Evolutionary conservation across 2,113 vertebrate species (phyloP).

Genomic region (Cynopterus brachyotis): DNA sequence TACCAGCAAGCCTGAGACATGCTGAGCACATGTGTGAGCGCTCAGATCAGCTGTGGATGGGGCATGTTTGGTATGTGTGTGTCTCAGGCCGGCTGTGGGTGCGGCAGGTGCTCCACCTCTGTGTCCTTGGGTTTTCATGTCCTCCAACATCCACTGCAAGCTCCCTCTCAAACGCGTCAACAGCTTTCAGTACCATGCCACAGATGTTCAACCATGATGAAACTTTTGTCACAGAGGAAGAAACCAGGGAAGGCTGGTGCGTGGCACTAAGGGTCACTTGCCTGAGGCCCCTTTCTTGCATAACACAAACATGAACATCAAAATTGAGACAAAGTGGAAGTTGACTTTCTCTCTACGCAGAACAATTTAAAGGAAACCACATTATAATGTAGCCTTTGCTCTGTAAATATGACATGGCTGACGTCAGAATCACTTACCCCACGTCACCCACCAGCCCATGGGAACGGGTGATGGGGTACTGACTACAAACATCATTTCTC

Average conservation of each 20-base stretch:
- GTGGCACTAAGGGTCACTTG: neutral
- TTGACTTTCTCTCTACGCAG: neutral
- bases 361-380: neutral
- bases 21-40: rapidly evolving
- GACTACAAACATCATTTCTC: neutral
- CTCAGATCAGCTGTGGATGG: neutral
- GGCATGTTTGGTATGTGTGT: neutral
- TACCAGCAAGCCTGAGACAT: neutral
- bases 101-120: neutral
- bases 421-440: neutral
- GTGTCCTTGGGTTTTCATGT: neutral
- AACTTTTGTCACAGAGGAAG: too few species aligned
- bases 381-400: neutral
- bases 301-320: neutral
- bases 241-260: neutral
- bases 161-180: neutral
- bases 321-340: neutral
- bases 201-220: neutral
- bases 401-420: neutral
- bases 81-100: neutral
- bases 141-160: neutral
- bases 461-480: rapidly evolving
- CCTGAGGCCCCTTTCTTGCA: neutral
- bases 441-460: neutral
- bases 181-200: neutral